These are phyloP conservation scores for Cranoglanis bouderius DNA, from an alignment of 2,113 vertebrate genomes.

Conservation along the genomic window DNA sequence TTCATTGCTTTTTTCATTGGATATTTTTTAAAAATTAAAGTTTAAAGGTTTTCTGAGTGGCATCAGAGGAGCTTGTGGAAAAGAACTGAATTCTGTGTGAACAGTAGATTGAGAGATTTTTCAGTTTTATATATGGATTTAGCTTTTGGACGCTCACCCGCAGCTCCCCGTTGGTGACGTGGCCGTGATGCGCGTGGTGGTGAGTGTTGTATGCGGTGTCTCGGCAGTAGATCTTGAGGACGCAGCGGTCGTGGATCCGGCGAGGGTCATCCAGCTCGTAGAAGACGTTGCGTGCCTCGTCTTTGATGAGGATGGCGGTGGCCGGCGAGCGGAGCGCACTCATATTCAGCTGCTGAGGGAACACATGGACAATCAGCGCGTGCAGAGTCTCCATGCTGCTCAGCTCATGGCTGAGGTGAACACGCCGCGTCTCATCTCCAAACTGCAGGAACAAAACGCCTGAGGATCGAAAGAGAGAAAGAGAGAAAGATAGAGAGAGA, in stretches of 20 bases:
- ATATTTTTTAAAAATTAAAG: neutral
- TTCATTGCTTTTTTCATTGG: too few relatives aligned
- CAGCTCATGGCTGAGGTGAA: constrained; percentile 97
- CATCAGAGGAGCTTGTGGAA: too few relatives aligned
- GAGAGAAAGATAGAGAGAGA: constrained; percentile 14
- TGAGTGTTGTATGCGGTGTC: constrained; percentile 86
- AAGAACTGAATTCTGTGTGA: neutral
- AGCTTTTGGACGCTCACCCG: constrained; percentile 78
- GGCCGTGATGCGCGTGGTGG: constrained; percentile 82
- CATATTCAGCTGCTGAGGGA: constrained; percentile 98
- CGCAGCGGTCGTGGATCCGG: constrained; percentile 94
- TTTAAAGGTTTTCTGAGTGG: too few relatives aligned
- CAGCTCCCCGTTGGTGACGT: constrained; percentile 92
- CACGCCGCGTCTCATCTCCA: constrained; percentile 90
- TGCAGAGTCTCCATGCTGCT: constrained; percentile 96
- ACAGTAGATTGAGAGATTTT: neutral
- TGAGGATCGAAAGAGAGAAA: constrained; percentile 52
- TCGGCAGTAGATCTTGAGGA: constrained; percentile 97
- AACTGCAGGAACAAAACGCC: constrained; percentile 96
- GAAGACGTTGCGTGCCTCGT: constrained; percentile 94
- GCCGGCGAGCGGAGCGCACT: constrained; percentile 93
- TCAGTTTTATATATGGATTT: neutral
- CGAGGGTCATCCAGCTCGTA: constrained; percentile 96
- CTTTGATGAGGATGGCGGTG: constrained; percentile 97
- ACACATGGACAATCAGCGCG: constrained; percentile 97